Conservation (phyloP, 2,113 vertebrate genomes). For the Struthidea cinerea region DNA sequence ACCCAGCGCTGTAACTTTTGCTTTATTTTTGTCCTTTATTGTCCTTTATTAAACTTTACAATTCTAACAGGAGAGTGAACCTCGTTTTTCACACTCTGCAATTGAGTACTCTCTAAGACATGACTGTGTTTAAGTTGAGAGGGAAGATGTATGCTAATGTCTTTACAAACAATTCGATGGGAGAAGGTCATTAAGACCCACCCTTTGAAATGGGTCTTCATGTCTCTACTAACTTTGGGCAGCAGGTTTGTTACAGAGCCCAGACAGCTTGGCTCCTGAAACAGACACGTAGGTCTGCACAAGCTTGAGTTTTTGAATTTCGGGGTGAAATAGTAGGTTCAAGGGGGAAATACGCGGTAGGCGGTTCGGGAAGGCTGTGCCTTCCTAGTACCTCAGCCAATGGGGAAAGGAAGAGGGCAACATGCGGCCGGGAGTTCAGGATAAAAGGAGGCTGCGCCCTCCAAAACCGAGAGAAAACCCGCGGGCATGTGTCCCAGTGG, state of each 20-base stretch:
- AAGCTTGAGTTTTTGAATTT: not conserved
- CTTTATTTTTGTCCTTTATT: too few relatives aligned
- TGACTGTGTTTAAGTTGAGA: not conserved
- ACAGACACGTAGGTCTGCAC: too few relatives aligned
- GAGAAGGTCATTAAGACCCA: too few relatives aligned
- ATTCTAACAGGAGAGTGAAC: too few relatives aligned
- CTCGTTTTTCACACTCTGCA: too few relatives aligned
- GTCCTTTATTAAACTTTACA: too few relatives aligned
- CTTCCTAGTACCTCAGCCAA: not conserved
- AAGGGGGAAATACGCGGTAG: not conserved
- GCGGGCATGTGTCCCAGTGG: rapidly evolving
- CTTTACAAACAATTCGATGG: not conserved
- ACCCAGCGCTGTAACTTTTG: too few relatives aligned
- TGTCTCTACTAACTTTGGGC: not conserved
- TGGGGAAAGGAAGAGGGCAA: not conserved
- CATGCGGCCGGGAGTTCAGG: not conserved
- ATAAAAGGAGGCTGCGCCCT: not conserved
- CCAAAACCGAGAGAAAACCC: not conserved
- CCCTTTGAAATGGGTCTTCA: not conserved
- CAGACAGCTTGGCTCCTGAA: not conserved
- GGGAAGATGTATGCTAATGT: not conserved
- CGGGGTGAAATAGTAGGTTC: not conserved
- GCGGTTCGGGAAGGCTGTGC: not conserved
- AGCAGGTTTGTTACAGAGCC: not conserved
- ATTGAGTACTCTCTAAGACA: not conserved